phyloP scores from a whole-genome alignment of 2,888 invertebrate genomes.

The Xestobium rufovillosum region DNA sequence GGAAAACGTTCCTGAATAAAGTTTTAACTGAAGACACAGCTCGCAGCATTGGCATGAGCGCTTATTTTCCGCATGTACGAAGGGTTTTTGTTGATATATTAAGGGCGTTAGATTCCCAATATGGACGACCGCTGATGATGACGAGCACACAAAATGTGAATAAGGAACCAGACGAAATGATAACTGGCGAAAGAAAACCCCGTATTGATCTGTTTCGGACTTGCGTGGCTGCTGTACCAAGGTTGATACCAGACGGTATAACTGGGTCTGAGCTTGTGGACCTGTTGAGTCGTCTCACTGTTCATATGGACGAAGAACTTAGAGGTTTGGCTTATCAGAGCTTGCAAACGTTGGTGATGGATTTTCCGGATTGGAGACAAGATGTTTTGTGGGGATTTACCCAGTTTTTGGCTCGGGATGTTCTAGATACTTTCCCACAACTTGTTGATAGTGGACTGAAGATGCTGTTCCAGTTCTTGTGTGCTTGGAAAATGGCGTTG shows the following conservation, averaged over 20 bases:
- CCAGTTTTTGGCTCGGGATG: slow-evolving; percentile 89
- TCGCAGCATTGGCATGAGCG: slow-evolving; percentile 91
- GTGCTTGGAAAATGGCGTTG: slow-evolving; percentile 85
- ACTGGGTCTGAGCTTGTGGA: slow-evolving; percentile 90
- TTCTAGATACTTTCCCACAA: slow-evolving; percentile 80
- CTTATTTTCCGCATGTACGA: slow-evolving; percentile 92
- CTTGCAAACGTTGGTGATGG: slow-evolving; percentile 88
- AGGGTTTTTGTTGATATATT: slow-evolving; percentile 94
- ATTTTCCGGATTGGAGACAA: slow-evolving; percentile 96
- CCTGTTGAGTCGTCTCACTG: slow-evolving; percentile 84
- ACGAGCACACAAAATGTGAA: slow-evolving; percentile 93
- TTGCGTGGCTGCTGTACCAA: slow-evolving; percentile 96
- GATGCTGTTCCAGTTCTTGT: slow-evolving; percentile 84
- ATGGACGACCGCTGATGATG: slow-evolving; percentile 94
- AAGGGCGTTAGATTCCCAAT: slow-evolving; percentile 88
- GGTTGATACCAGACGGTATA: slow-evolving; percentile 97
- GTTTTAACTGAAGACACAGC: slow-evolving; percentile 96
- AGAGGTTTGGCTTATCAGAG: slow-evolving; percentile 90
- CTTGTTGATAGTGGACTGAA: slow-evolving; percentile 89
- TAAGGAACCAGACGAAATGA: slow-evolving; percentile 87
- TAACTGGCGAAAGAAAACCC: slow-evolving; percentile 93
- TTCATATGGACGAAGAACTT: slow-evolving; percentile 98
- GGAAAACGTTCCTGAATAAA: slow-evolving; percentile 94
- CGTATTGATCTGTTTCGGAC: slow-evolving; percentile 96
- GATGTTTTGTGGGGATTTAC: slow-evolving; percentile 92